Conservation (phyloP, 2,888 invertebrate genomes). For the Lutraria lutraria region DNA sequence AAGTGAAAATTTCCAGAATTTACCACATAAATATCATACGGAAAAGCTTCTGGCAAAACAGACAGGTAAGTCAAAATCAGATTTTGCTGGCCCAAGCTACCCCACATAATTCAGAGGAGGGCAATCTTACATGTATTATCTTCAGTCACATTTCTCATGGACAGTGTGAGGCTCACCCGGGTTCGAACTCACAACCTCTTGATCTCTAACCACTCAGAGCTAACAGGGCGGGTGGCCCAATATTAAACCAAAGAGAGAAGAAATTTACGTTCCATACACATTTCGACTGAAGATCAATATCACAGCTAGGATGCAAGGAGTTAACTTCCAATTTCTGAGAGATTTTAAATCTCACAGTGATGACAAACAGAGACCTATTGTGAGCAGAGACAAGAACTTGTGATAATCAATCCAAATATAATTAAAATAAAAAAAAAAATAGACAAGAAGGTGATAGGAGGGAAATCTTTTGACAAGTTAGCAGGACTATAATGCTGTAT, state of each 20-base stretch:
- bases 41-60: too few relatives aligned
- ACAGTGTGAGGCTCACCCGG: too few relatives aligned
- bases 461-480: neutral
- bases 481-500: neutral
- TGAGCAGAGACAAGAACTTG: neutral
- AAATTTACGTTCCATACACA: neutral
- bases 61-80: too few relatives aligned
- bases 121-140: too few relatives aligned
- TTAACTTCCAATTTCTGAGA: neutral
- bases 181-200: too few relatives aligned
- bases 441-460: neutral
- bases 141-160: too few relatives aligned
- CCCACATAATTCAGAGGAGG: too few relatives aligned
- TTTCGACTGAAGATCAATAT: neutral
- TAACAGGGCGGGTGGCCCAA: neutral
- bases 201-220: too few relatives aligned
- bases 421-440: conserved; percentile 1
- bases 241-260: neutral
- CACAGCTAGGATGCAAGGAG: too few relatives aligned
- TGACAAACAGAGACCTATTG: neutral
- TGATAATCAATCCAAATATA: conserved; percentile 18
- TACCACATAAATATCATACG: too few relatives aligned
- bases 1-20: too few relatives aligned
- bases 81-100: too few relatives aligned
- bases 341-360: neutral